Base-by-base conservation (phyloP, 2,888 invertebrate species). In the Xylophagus ater region DNA sequence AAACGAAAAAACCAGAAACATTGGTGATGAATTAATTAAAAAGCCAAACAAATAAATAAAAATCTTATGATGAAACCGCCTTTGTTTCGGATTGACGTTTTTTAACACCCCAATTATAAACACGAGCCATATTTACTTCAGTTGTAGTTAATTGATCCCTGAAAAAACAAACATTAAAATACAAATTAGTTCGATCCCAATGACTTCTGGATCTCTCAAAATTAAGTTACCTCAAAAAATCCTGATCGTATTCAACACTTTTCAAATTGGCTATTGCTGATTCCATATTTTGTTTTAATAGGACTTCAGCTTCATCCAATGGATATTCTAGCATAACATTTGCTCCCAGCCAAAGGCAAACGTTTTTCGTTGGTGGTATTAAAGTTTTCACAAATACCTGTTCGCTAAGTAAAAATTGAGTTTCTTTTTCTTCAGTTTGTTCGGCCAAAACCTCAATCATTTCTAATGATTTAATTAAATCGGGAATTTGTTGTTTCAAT, bases 101-200 rank as follows among this genome's bases (percentile, higher is more conserved):
- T 63, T 93, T 94, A 3, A 97, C 92, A 68, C 94, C 89, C 94
- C 94, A 96, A 65, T 97, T 97, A 63, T 88, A 94, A 17, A 97
- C 90, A 59, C 97, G 73, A 20, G 97, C 96, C 90, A 97, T 94
- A 63, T 96, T 97, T 17, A 97, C 97, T 77, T 98, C 97, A 31
- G 92, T 89, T 14, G 94, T 97, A 12, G 97, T 98, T 57, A 89
- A 85, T 67, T 97, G 97, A 71, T 97, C 96, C 57, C 94, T 83
- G 60, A n/a, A 42, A 37, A 44, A 40, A 20, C 18, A 31, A 31
- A 28, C 41, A 21, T 17, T 26, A 26, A 36, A 23, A 35, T 13
- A 19, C 23, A 14, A 21, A 2, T 20, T 8, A 30, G 30, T 45
- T 42, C 8, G 32, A n/a, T 7, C 18, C 21, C 21, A 8, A 21